Evolutionary conservation across 2,113 vertebrate species (phyloP).

Genomic region (Hyla sarda): DNA sequence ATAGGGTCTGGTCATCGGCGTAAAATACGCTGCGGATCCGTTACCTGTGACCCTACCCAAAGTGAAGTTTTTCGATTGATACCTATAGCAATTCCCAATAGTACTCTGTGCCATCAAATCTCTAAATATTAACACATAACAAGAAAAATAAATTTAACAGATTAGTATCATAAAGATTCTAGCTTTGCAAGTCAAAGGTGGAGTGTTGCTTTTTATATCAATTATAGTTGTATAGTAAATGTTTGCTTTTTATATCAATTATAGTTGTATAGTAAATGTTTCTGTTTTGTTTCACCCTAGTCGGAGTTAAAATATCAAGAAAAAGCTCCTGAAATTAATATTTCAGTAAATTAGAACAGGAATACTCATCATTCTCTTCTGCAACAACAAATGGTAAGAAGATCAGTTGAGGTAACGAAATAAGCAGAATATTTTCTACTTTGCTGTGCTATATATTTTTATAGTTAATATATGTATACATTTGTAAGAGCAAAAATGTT

Average conservation of each 20-base stretch:
- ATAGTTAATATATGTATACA: too few relatives aligned
- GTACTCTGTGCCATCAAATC: too few relatives aligned
- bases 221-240: not conserved
- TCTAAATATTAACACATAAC: too few relatives aligned
- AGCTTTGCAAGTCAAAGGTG: too few relatives aligned
- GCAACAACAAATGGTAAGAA: not conserved
- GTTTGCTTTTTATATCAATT: not conserved
- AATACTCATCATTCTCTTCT: not conserved
- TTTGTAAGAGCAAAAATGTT: too few relatives aligned
- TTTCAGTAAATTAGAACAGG: slow-evolving; percentile 72
- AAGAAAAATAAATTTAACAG: too few relatives aligned
- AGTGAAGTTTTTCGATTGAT: too few relatives aligned
- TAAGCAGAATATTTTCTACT: not conserved
- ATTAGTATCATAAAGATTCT: too few relatives aligned
- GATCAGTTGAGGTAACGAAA: not conserved
- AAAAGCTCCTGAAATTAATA: slow-evolving; percentile 71
- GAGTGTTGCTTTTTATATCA: not conserved
- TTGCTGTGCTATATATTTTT: not conserved
- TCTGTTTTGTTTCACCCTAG: slow-evolving; percentile 62
- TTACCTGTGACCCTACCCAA: too few relatives aligned
- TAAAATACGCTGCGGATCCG: too few relatives aligned
- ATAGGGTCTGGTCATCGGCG: too few relatives aligned
- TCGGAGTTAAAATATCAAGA: slow-evolving; percentile 67
- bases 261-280: not conserved
- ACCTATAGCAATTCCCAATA: too few relatives aligned